A percentile compares a stretch with the other conserved stretches of the same genome.
phyloP scores from a whole-genome alignment of 2,888 invertebrate species.

The Meliscaeva auricollis region DNA sequence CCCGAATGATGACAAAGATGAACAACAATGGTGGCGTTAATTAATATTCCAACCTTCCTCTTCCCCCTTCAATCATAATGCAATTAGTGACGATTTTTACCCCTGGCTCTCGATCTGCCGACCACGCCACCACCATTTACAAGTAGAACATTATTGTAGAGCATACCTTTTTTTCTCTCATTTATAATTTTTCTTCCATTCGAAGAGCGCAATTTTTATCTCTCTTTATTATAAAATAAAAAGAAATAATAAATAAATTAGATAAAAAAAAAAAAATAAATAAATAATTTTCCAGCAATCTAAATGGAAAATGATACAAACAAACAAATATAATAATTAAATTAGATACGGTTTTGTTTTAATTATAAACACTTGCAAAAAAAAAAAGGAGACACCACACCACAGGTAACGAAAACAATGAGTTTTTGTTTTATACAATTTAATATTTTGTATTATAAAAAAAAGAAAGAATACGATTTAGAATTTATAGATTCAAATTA shows the following conservation, averaged over 20 bases:
- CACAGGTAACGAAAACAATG: not conserved
- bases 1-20: slow-evolving; percentile 77
- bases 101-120: not conserved
- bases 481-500: not conserved
- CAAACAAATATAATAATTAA: not conserved
- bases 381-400: not conserved
- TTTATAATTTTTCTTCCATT: slow-evolving; percentile 22
- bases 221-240: slow-evolving; percentile 24
- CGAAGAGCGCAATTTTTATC: slow-evolving; percentile 35
- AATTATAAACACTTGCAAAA: not conserved
- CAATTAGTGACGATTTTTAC: not conserved
- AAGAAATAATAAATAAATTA: slow-evolving; percentile 21
- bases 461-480: not conserved
- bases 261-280: not conserved
- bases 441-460: not conserved
- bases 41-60: not conserved
- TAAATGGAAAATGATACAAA: not conserved
- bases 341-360: not conserved
- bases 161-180: not conserved
- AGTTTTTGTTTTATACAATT: not conserved
- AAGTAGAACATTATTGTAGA: slow-evolving; percentile 22
- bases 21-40: slow-evolving; percentile 83
- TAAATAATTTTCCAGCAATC: not conserved
- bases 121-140: slow-evolving; percentile 4
- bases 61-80: not conserved